Conservation (phyloP, 2,888 invertebrate species). For the Petrolisthes manimaculis region DNA sequence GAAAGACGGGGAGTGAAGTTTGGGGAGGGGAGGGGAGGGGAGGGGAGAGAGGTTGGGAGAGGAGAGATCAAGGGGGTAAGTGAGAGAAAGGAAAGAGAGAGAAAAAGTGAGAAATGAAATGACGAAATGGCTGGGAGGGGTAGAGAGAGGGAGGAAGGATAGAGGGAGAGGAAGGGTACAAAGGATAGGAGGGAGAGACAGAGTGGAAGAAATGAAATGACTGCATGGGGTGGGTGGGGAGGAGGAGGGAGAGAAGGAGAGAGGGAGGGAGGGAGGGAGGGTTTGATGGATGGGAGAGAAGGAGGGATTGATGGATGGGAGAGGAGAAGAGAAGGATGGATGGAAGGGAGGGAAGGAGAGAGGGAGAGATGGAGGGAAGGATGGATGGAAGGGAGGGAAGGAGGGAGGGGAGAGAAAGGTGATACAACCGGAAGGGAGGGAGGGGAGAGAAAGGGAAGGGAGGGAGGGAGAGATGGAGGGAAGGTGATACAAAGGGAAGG, state of each 20-base stretch:
- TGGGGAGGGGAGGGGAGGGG: too few species aligned
- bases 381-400: background rate
- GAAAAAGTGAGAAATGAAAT: too few species aligned
- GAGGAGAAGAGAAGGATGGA: background rate
- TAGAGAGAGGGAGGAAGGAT: too few species aligned
- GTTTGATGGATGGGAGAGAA: background rate
- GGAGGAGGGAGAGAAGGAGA: background rate
- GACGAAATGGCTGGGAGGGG: too few species aligned
- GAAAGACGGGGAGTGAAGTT: too few species aligned
- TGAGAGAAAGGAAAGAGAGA: too few species aligned
- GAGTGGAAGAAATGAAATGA: background rate
- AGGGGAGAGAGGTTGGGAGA: too few species aligned
- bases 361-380: background rate
- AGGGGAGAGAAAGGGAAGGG: background rate
- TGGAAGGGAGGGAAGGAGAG: background rate
- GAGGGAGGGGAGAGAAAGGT: too few species aligned
- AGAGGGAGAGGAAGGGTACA: too few species aligned
- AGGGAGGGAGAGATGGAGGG: background rate
- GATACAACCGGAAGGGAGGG: background rate
- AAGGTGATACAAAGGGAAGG: background rate
- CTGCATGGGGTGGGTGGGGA: too few species aligned
- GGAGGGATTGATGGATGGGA: background rate
- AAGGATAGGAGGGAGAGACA: background rate
- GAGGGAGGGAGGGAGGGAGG: background rate
- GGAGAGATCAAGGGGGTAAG: too few species aligned